Percentiles rank a stretch among this genome's conserved stretches.
Conservation (phyloP, 2,888 invertebrate species). For the Volucella bombylans region DNA sequence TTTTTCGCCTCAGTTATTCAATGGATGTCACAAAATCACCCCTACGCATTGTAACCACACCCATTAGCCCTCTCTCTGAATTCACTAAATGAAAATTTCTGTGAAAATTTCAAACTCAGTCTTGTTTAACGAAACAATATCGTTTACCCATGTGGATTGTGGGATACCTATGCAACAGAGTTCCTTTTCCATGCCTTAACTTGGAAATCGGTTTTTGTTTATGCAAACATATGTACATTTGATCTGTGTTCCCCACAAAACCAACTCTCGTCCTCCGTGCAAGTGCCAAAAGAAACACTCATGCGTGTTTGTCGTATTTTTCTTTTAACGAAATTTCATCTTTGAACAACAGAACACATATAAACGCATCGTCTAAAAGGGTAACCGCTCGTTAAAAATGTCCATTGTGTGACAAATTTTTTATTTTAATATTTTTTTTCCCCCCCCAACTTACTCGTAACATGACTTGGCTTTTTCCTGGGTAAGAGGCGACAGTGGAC, state of each 20-base stretch:
- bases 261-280: slow-evolving; percentile 5
- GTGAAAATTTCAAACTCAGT: not conserved
- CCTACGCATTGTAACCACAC: slow-evolving; percentile 10
- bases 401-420: slow-evolving; percentile 58
- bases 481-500: not conserved
- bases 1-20: slow-evolving; percentile 62
- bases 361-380: slow-evolving; percentile 60
- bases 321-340: slow-evolving; percentile 62
- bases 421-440: not conserved
- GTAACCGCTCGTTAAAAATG: slow-evolving; percentile 65
- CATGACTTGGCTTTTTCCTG: not conserved
- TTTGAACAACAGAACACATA: slow-evolving; percentile 61
- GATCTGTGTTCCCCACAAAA: not conserved
- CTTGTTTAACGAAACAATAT: slow-evolving; percentile 62
- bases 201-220: slow-evolving; percentile 17
- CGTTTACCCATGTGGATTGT: slow-evolving; percentile 38
- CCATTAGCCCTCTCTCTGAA: not conserved
- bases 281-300: slow-evolving; percentile 68
- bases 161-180: slow-evolving; percentile 13
- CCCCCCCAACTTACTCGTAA: not conserved
- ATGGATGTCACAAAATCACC: slow-evolving; percentile 41
- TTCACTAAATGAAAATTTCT: not conserved
- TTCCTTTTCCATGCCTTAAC: slow-evolving; percentile 6
- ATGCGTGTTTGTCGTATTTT: slow-evolving; percentile 42
- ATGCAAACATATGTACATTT: not conserved